phyloP scores from a whole-genome alignment of 2,797 vertebrate species.

The Lepilemur septentrionalis region DNA sequence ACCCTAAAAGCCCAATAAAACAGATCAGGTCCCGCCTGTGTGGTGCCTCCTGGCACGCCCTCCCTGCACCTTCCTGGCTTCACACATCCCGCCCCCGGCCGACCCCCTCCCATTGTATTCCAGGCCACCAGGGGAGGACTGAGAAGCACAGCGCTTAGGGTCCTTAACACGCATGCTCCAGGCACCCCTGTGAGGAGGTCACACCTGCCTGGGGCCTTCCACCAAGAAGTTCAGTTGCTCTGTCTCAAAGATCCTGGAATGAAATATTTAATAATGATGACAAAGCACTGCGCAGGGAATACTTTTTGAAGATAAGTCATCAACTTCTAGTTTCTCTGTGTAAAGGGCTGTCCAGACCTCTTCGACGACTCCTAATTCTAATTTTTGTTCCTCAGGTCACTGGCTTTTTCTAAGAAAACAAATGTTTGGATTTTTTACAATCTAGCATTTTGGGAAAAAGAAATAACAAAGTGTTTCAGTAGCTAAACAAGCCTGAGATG shows the following conservation, averaged over 20 bases:
- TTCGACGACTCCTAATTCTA: not conserved
- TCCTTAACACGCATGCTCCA: no score
- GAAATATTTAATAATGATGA: not conserved
- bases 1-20: not conserved
- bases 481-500: not conserved
- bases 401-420: not conserved
- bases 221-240: not conserved
- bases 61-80: not conserved
- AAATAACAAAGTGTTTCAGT: not conserved
- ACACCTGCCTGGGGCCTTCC: no score
- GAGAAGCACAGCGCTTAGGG: no score
- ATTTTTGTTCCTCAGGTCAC: not conserved
- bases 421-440: not conserved
- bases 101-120: not conserved
- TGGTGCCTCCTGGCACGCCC: no score
- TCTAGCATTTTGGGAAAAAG: not conserved
- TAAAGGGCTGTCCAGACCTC: no score
- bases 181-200: not conserved
- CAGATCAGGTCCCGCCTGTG: not conserved
- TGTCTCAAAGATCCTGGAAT: not conserved
- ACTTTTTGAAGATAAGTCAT: not conserved
- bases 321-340: not conserved
- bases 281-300: not conserved
- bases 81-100: rapidly evolving
- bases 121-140: no score